Conservation (phyloP, 2,797 vertebrate species). For the Vespertilio murinus region DNA sequence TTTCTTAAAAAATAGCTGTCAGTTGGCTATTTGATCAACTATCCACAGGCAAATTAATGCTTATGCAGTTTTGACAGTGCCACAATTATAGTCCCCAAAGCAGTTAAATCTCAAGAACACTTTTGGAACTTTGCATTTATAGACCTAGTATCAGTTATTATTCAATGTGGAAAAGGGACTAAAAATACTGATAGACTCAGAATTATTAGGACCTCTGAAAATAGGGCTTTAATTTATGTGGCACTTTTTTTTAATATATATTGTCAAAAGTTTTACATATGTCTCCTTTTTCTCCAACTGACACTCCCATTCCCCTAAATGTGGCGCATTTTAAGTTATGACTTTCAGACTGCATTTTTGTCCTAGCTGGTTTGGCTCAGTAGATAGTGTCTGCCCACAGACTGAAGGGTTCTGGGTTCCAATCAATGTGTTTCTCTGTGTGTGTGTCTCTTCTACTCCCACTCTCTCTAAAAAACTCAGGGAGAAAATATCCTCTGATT, state of each 20-base stretch:
- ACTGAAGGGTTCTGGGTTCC: too few relatives aligned
- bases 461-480: too few relatives aligned
- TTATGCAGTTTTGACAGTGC: background rate
- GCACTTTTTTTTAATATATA: background rate
- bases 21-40: background rate
- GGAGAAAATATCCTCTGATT: too few relatives aligned
- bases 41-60: background rate
- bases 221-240: background rate
- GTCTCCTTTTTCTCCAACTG: too few relatives aligned
- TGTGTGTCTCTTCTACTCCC: too few relatives aligned
- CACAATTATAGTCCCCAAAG: background rate
- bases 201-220: conserved; percentile 51
- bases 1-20: background rate
- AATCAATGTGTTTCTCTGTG: too few relatives aligned
- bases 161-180: background rate
- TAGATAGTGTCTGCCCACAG: too few relatives aligned
- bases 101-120: background rate
- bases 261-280: too few relatives aligned
- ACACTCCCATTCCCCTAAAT: too few relatives aligned
- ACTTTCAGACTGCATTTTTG: background rate
- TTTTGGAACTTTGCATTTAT: background rate
- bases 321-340: background rate
- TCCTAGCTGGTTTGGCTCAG: too few relatives aligned
- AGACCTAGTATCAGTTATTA: background rate
- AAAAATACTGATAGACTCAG: background rate